These are phyloP conservation scores for Pelodiscus sinensis DNA, from an alignment of 2,113 vertebrate species.

Conservation along the genomic window DNA sequence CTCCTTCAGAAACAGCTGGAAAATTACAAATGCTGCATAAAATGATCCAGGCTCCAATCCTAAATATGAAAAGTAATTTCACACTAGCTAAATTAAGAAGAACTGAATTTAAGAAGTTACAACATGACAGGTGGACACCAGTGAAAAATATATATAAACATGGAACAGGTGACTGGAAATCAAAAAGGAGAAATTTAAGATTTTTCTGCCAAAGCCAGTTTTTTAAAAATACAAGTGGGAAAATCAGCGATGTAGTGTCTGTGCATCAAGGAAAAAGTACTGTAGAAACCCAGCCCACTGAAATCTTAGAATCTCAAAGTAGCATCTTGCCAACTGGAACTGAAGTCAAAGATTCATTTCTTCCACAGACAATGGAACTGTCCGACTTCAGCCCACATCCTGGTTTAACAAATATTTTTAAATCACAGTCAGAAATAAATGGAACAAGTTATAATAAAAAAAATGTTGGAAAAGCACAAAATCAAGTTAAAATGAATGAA, in stretches of 20 bases:
- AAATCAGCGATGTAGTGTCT: slow-evolving; percentile 33
- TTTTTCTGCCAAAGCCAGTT: slow-evolving; percentile 76
- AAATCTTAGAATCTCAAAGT: slow-evolving; percentile 54
- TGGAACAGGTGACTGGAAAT: slow-evolving; percentile 67
- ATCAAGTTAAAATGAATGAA: slow-evolving; percentile 79
- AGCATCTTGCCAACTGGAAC: slow-evolving; percentile 59
- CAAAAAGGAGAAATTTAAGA: slow-evolving; percentile 75
- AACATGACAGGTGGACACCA: slow-evolving; percentile 71
- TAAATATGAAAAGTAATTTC: slow-evolving; percentile 80
- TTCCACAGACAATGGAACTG: slow-evolving; percentile 62
- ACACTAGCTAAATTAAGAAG: slow-evolving; percentile 78
- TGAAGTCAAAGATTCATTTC: slow-evolving; percentile 65
- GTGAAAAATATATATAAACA: slow-evolving; percentile 65
- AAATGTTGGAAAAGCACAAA: slow-evolving; percentile 69
- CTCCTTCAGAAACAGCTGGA: slow-evolving; percentile 89
- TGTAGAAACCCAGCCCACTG: slow-evolving; percentile 46
- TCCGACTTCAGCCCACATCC: slow-evolving; percentile 63
- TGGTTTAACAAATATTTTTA: slow-evolving; percentile 66
- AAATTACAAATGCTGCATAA: slow-evolving; percentile 82
- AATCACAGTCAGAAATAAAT: slow-evolving; percentile 70
- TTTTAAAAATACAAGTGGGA: slow-evolving; percentile 61
- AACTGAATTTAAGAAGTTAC: slow-evolving; percentile 77
- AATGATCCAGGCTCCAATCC: slow-evolving; percentile 76
- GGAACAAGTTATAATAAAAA: slow-evolving; percentile 61
- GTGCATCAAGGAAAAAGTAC: slow-evolving; percentile 49